phyloP scores from a whole-genome alignment of 2,113 vertebrate genomes.

The Callithrix jacchus region DNA sequence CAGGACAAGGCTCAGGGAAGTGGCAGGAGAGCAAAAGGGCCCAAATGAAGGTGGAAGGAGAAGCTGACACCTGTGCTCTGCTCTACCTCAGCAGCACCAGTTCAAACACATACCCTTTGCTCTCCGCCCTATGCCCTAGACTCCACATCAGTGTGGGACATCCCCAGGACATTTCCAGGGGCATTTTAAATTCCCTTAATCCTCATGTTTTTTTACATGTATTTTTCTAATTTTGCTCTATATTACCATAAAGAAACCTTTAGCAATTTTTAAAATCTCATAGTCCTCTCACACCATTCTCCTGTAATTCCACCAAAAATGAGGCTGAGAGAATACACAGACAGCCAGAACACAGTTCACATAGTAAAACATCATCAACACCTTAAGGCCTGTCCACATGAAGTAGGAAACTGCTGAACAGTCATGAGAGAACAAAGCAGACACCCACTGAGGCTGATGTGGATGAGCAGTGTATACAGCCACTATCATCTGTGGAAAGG shows the following conservation, averaged over 20 bases:
- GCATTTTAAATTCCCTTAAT: background rate
- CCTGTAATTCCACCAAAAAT: background rate
- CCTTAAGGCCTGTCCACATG: background rate
- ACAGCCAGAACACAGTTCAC: background rate
- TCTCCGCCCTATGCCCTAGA: background rate
- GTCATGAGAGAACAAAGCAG: background rate
- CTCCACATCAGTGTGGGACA: background rate
- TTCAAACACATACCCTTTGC: background rate
- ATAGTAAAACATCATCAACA: background rate
- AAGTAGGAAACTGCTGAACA: background rate
- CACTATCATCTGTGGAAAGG: background rate
- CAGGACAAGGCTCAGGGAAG: background rate
- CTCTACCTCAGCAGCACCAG: background rate
- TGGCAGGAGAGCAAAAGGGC: no score
- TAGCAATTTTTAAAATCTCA: background rate
- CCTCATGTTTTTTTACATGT: background rate
- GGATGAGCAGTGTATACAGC: background rate
- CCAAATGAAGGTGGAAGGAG: background rate
- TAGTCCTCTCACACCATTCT: background rate
- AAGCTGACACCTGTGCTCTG: background rate
- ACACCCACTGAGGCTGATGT: background rate
- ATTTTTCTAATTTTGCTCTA: slow-evolving; percentile 6
- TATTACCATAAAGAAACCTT: background rate
- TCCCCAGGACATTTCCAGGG: background rate
- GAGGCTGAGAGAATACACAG: background rate